Evolutionary conservation across 2,888 invertebrate genomes (phyloP).

Genomic region (Congeria kusceri): DNA sequence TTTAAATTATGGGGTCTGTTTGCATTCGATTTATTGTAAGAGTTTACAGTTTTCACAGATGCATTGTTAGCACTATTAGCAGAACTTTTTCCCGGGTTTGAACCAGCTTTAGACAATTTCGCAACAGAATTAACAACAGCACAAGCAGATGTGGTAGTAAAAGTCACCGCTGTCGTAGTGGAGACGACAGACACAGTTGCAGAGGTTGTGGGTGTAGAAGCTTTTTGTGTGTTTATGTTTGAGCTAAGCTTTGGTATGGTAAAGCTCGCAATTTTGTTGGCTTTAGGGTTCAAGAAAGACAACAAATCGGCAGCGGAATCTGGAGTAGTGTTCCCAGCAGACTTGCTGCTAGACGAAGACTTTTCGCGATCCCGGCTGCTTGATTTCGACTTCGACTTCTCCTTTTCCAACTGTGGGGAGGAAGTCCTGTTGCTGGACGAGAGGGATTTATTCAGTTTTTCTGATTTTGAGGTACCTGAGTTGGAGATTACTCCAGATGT

Average conservation of each 20-base stretch:
- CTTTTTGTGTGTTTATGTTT: conserved; percentile 52
- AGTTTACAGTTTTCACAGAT: neutral
- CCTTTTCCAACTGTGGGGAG: conserved; percentile 54
- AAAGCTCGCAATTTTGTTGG: conserved; percentile 77
- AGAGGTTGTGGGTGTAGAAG: conserved; percentile 45
- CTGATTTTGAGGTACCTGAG: conserved; percentile 37
- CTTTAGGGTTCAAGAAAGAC: conserved; percentile 76
- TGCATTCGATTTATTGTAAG: conserved; percentile 19
- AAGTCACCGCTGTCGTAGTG: conserved; percentile 37
- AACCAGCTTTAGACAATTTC: conserved; percentile 19
- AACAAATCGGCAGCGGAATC: conserved; percentile 68
- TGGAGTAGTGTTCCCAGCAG: conserved; percentile 51
- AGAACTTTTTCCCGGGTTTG: conserved; percentile 5
- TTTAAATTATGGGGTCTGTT: conserved; percentile 36
- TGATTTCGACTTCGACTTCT: conserved; percentile 49
- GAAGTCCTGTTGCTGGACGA: conserved; percentile 41
- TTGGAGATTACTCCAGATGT: conserved; percentile 25
- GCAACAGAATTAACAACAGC: conserved; percentile 29
- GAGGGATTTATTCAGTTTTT: conserved; percentile 44
- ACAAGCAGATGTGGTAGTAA: conserved; percentile 32
- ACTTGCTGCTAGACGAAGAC: conserved; percentile 66
- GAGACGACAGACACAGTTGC: conserved; percentile 49
- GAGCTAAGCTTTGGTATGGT: conserved; percentile 78
- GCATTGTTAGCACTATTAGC: conserved; percentile 34
- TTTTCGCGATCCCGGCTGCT: conserved; percentile 59